Percentiles rank a stretch among this genome's conserved stretches.
Conservation (phyloP, 2,113 vertebrate species). For the Trichomycterus rosablanca region DNA sequence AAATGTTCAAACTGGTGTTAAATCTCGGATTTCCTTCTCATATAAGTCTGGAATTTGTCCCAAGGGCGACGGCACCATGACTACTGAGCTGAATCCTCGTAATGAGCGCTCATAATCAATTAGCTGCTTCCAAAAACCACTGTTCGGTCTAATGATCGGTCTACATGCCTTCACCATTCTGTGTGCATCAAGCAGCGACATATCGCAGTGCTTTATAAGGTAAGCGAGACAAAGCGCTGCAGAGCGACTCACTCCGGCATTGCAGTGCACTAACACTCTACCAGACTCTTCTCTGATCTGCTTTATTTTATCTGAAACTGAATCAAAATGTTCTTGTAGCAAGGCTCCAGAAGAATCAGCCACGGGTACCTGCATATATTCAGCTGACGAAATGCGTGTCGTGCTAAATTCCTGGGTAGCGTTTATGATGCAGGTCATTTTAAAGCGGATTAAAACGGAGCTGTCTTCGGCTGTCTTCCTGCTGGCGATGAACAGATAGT, state of each 20-base stretch:
- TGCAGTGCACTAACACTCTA: conserved; percentile 66
- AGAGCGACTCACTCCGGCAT: conserved; percentile 70
- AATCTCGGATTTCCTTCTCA: conserved; percentile 52
- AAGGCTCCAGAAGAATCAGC: conserved; percentile 53
- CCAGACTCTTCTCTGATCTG: conserved; percentile 8
- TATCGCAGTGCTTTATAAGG: conserved; percentile 59
- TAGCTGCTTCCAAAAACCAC: conserved; percentile 71
- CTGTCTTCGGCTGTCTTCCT: conserved; percentile 49
- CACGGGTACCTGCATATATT: conserved; percentile 61
- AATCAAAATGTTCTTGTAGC: conserved; percentile 60
- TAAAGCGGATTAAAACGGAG: conserved; percentile 36
- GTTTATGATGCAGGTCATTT: conserved; percentile 65
- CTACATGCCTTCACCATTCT: conserved; percentile 51
- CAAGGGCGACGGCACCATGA: conserved; percentile 59
- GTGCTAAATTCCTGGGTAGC: conserved; percentile 43
- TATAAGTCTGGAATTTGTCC: conserved; percentile 69
- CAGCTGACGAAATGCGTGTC: conserved; percentile 28
- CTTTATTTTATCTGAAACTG: conserved; percentile 59
- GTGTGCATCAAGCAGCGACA: conserved; percentile 61
- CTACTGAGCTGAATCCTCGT: conserved; percentile 55
- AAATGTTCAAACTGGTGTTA: conserved; percentile 53
- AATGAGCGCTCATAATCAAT: conserved; percentile 61
- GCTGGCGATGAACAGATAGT: conserved; percentile 64
- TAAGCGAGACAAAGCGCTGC: conserved; percentile 66
- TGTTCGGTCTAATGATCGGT: conserved; percentile 63